Evolutionary conservation across 1,140 invertebrate genomes (phyloP).

Genomic region (Magallana angulata): DNA sequence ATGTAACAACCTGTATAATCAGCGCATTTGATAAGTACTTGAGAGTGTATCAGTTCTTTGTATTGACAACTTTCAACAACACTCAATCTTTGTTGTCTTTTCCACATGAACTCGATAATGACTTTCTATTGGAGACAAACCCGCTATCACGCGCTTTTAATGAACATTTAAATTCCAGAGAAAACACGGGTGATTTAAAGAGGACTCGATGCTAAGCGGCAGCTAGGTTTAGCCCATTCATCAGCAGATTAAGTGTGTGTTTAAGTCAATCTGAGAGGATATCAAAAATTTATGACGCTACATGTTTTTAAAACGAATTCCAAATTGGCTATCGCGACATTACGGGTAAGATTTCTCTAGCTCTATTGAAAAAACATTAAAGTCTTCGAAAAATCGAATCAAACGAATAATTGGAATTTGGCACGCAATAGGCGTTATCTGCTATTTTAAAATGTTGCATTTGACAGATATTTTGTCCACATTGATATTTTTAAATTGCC

Average conservation of each 20-base stretch:
- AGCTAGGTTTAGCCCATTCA: neutral
- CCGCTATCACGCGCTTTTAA: slow-evolving; percentile 4
- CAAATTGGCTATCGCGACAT: neutral
- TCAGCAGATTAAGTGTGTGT: neutral
- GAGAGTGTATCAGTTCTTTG: neutral
- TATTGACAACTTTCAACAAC: neutral
- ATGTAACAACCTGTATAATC: slow-evolving; percentile 9
- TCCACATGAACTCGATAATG: slow-evolving; percentile 17
- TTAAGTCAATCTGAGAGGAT: slow-evolving; percentile 3
- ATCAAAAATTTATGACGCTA: neutral
- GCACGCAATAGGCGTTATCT: neutral
- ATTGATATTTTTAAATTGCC: no score
- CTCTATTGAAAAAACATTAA: neutral
- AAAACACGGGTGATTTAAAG: slow-evolving; percentile 32
- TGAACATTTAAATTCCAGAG: slow-evolving; percentile 34
- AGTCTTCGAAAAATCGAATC: slow-evolving; percentile 3
- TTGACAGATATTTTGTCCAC: no score
- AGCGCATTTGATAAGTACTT: slow-evolving; percentile 11
- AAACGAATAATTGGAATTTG: neutral
- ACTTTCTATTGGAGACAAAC: slow-evolving; percentile 20
- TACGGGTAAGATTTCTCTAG: neutral
- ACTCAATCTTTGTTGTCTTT: slow-evolving; percentile 20
- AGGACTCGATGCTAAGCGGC: neutral
- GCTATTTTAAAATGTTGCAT: no score
- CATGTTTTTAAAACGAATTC: neutral